phyloP scores from a whole-genome alignment of 2,888 invertebrate species.

The Hirudinaria manillensis region DNA sequence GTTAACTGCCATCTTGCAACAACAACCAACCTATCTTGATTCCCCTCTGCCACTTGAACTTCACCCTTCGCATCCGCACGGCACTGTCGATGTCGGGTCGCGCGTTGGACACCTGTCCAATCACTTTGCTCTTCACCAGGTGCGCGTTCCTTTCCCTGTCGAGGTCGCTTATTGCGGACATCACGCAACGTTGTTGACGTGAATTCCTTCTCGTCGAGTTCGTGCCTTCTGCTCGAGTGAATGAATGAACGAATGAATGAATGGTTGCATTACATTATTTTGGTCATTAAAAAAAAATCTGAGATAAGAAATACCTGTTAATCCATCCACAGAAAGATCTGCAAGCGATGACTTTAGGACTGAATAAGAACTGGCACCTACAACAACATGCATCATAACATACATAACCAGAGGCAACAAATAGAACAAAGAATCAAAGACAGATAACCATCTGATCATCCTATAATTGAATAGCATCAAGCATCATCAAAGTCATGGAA shows the following conservation, averaged over 20 bases:
- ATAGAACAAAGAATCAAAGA: no score
- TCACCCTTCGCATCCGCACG: constrained; percentile 71
- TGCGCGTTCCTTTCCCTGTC: constrained; percentile 32
- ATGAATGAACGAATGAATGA: background rate
- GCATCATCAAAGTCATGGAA: no score
- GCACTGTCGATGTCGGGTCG: constrained; percentile 63
- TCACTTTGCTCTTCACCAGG: constrained; percentile 54
- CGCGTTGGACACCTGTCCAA: constrained; percentile 63
- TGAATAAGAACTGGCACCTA: background rate
- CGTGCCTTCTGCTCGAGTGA: background rate
- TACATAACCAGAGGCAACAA: background rate
- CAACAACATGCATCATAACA: background rate
- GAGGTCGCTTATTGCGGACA: constrained; percentile 23
- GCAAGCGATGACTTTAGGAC: background rate
- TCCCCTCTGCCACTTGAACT: constrained; percentile 88
- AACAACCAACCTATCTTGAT: constrained; percentile 65
- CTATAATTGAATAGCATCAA: no score
- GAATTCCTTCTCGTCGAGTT: background rate
- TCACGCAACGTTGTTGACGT: background rate
- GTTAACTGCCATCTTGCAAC: background rate
- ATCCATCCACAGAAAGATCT: background rate
- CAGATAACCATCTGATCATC: no score
- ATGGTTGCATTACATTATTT: background rate
- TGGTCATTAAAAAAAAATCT: background rate
- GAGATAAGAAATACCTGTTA: background rate